Evolutionary conservation across 2,888 invertebrate species (phyloP).

Genomic region (Autographa pulchrina): DNA sequence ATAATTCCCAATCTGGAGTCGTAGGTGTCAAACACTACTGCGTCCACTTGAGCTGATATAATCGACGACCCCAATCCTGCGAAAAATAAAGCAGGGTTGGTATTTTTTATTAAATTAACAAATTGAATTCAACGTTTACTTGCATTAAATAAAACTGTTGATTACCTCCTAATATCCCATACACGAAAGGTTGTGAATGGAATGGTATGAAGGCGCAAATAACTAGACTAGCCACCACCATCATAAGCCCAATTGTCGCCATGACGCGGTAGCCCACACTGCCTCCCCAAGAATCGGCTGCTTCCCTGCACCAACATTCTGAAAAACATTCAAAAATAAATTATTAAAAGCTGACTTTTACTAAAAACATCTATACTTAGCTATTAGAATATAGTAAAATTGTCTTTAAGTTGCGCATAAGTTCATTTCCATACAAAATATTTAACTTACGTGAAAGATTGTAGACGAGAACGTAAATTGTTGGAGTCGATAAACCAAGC

Average conservation of each 20-base stretch:
- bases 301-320: conserved; percentile 88
- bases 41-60: conserved; percentile 85
- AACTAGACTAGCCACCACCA: conserved; percentile 74
- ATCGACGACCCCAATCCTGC: conserved; percentile 85
- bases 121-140: too few relatives aligned
- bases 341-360: not conserved
- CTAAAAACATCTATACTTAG: not conserved
- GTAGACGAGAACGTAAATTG: conserved; percentile 77
- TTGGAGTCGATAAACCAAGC: conserved; percentile 79
- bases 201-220: conserved; percentile 76
- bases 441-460: conserved; percentile 81
- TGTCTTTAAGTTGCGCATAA: not conserved
- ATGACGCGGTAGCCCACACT: conserved; percentile 78
- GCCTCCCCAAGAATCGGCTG: conserved; percentile 86
- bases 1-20: conserved; percentile 79
- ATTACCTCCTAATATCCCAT: conserved; percentile 80
- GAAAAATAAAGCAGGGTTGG: conserved; percentile 46
- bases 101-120: not conserved
- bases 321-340: conserved; percentile 41
- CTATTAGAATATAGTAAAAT: not conserved
- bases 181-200: conserved; percentile 75
- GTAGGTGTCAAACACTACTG: conserved; percentile 84
- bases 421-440: not conserved
- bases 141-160: not conserved
- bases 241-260: conserved; percentile 75